A percentile compares a stretch with the other conserved stretches of the same genome.
Evolutionary conservation across 2,888 invertebrate genomes (phyloP).

Genomic region (Priocnemis perturbator): DNA sequence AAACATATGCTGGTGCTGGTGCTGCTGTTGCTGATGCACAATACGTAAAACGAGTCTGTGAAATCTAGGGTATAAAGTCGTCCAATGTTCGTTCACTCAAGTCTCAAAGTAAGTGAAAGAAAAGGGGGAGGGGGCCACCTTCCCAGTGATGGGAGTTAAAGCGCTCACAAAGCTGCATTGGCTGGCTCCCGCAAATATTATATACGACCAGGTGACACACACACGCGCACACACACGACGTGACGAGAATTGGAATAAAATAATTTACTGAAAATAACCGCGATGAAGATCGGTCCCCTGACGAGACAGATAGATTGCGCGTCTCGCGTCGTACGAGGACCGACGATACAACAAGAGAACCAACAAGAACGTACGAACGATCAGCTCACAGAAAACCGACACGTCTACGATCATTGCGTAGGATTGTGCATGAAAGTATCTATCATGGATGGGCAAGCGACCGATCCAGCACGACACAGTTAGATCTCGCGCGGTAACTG

Average conservation of each 20-base stretch:
- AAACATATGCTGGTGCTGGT: conserved; percentile 57
- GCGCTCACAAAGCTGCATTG: not conserved
- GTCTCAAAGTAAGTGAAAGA: conserved; percentile 46
- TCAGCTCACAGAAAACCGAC: conserved; percentile 43
- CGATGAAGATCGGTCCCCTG: conserved; percentile 34
- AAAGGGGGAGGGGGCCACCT: conserved; percentile 29
- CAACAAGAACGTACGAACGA: conserved; percentile 47
- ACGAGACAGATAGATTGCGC: conserved; percentile 41
- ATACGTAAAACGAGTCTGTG: conserved; percentile 51
- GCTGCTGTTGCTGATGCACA: conserved; percentile 32
- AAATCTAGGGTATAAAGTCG: conserved; percentile 45
- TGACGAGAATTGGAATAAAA: conserved; percentile 33
- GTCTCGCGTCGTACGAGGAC: conserved; percentile 46
- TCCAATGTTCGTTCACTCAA: conserved; percentile 50
- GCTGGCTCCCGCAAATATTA: too few species aligned
- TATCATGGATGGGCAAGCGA: conserved; percentile 45
- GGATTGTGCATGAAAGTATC: conserved; percentile 50
- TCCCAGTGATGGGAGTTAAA: conserved; percentile 47
- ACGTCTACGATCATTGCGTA: conserved; percentile 43
- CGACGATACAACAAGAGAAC: conserved; percentile 38
- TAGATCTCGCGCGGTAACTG: too few species aligned
- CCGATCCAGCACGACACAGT: conserved; percentile 13
- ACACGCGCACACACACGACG: conserved; percentile 21
- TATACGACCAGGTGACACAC: too few species aligned
- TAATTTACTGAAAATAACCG: conserved; percentile 28